Evolutionary conservation across 2,888 invertebrate genomes (phyloP), one percentile per base, ranked within the genome.

Genomic region (Pseudoips prasinana): DNA sequence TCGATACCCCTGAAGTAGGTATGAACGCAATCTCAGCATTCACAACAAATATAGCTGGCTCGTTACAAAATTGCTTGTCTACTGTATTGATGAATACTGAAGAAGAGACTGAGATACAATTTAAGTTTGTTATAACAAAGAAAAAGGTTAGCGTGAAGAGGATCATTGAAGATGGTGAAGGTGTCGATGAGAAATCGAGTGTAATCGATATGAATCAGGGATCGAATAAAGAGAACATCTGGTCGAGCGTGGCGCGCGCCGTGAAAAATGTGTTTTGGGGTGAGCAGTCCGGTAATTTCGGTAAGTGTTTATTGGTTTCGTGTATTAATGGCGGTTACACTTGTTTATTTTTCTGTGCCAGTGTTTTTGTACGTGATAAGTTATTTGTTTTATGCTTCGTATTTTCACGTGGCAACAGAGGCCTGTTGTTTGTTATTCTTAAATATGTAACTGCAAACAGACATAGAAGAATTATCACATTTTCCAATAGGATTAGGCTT

Each of bases 231-330:
- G 84, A 84, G 46, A 86, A 85, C 53, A 77, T 87, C 43, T 88
- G 87, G 88, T 73, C 85, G 8, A 76, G 76, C 32, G 84, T 88
- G 6, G 77, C 84, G 3, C 76, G 65, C 39, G 86, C 79, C 3
- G 84, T 88, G 30, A 85, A 69, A 66, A 87, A 72, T 58, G 85
- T 78, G n/a, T 78, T 88, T 55, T 87, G 86, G 85, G 73, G 79
- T 35, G 80, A 79, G 14, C 61, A 66, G 49, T 68, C 60, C 35
- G 52, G 55, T 42, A 58, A 51, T 64, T 62, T 59, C 22, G 59
- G 74, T 75, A 48, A 58, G 63, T 52, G 46, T 53, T 49, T 58
- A 46, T 56, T 58, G 39, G 33, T 39, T 38, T 29, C 23, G 18
- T 26, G 25, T 29, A 27, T 22, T 44, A 46, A 54, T 42, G 25